Conservation (phyloP, 2,113 vertebrate genomes). For the Paralichthys olivaceus region DNA sequence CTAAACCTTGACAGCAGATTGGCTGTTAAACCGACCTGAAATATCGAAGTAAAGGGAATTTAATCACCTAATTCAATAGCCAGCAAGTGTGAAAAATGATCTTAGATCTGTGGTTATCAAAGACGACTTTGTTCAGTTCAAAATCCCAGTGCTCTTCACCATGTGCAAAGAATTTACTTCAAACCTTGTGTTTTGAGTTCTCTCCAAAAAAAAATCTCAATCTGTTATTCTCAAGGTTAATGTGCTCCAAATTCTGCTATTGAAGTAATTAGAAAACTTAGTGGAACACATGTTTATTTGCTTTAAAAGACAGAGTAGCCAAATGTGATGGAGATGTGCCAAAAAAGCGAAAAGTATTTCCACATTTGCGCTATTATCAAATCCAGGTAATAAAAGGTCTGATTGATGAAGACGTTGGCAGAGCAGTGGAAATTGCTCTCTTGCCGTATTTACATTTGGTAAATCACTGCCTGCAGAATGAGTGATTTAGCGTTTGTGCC, state of each 20-base stretch:
- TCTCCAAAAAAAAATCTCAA: conserved; percentile 14
- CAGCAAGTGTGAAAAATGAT: conserved; percentile 35
- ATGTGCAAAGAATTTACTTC: conserved; percentile 54
- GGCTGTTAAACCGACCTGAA: conserved; percentile 16
- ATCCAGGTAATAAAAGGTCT: conserved; percentile 56
- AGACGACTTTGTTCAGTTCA: conserved; percentile 25
- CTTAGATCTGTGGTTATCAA: conserved; percentile 26
- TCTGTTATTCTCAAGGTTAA: conserved; percentile 31
- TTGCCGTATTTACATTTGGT: conserved; percentile 54
- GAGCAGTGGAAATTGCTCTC: conserved; percentile 29
- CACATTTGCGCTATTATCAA: conserved; percentile 55
- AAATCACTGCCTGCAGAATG: conserved; percentile 57
- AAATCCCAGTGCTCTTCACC: conserved; percentile 32
- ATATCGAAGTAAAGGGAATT: conserved; percentile 26
- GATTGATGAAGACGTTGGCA: conserved; percentile 57
- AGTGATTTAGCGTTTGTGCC: conserved; percentile 59
- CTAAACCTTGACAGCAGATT: conserved; percentile 24
- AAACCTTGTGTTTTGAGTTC: conserved; percentile 32
- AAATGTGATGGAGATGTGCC: conserved; percentile 39
- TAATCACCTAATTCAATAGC: conserved; percentile 26
- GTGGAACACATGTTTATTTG: conserved; percentile 54
- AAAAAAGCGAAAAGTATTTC: conserved; percentile 41
- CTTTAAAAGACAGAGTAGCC: conserved; percentile 34
- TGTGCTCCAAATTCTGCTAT: conserved; percentile 37
- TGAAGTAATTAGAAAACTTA: conserved; percentile 44